A percentile compares a stretch with the other conserved stretches of the same genome.
phyloP scores from a whole-genome alignment of 2,888 invertebrate genomes.

The Polydrusus tereticollis region DNA sequence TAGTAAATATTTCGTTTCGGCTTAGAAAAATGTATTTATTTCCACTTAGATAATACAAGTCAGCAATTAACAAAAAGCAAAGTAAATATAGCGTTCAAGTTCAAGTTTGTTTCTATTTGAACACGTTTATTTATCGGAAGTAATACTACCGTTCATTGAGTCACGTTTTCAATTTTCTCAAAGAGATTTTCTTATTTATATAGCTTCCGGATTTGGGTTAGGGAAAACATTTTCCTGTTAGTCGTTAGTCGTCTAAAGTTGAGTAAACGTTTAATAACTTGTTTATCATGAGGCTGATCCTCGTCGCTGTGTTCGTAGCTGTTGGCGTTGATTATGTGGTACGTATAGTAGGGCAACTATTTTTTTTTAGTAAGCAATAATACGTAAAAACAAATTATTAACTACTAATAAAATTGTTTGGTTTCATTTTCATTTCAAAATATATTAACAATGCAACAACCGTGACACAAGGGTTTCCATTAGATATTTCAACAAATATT shows the following conservation, averaged over 20 bases:
- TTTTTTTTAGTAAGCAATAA: too few species aligned
- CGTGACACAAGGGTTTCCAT: too few species aligned
- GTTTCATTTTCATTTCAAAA: too few species aligned
- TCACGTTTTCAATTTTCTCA: slow-evolving; percentile 20
- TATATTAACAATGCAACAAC: too few species aligned
- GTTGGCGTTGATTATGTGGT: slow-evolving; percentile 5
- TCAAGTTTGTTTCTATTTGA: slow-evolving; percentile 10
- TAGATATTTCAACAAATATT: too few species aligned
- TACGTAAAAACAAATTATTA: too few species aligned
- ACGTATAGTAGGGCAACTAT: too few species aligned
- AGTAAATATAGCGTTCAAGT: slow-evolving; percentile 23
- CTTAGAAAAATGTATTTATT: too few species aligned
- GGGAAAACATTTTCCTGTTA: slow-evolving; percentile 3
- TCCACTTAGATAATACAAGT: too few species aligned
- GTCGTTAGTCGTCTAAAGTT: background rate
- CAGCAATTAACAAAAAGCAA: slow-evolving; percentile 1
- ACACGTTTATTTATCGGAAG: slow-evolving; percentile 20
- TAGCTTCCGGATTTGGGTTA: background rate
- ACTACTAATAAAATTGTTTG: too few species aligned
- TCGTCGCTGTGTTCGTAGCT: slow-evolving; percentile 7
- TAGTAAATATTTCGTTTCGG: too few species aligned
- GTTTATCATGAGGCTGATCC: slow-evolving; percentile 5
- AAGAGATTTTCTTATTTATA: slow-evolving; percentile 14
- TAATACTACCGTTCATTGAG: slow-evolving; percentile 5
- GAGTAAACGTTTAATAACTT: background rate